phyloP scores from a whole-genome alignment of 2,888 invertebrate genomes.

The Leistus spinibarbis region DNA sequence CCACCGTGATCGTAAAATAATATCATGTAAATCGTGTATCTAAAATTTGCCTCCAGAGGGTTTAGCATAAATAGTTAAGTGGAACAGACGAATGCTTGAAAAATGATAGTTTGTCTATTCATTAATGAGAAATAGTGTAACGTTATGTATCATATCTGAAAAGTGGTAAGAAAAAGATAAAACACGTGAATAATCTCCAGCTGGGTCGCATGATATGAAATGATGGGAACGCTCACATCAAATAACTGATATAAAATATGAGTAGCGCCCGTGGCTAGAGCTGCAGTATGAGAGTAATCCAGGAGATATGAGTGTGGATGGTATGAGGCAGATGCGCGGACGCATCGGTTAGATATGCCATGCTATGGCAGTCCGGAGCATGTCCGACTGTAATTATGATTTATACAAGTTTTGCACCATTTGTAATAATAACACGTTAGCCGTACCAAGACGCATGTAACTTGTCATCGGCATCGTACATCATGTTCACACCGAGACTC shows the following conservation, averaged over 20 bases:
- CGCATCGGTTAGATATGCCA: neutral
- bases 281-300: neutral
- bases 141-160: too few species aligned
- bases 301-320: neutral
- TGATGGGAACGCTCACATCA: neutral
- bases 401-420: slow-evolving; percentile 12
- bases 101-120: too few species aligned
- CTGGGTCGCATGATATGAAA: neutral
- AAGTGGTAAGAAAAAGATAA: too few species aligned
- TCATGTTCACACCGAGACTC: slow-evolving; percentile 6
- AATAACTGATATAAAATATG: slow-evolving; percentile 7
- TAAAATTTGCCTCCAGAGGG: too few species aligned
- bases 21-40: too few species aligned
- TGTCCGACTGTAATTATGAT: slow-evolving; percentile 18
- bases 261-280: neutral
- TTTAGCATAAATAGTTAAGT: too few species aligned
- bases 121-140: too few species aligned
- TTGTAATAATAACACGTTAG: slow-evolving; percentile 21
- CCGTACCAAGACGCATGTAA: slow-evolving; percentile 2
- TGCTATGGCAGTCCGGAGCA: slow-evolving; percentile 1
- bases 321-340: too few species aligned
- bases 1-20: too few species aligned
- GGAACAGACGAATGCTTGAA: too few species aligned
- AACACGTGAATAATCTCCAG: neutral
- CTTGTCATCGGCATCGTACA: slow-evolving; percentile 10